Evolutionary conservation across 2,113 vertebrate genomes (phyloP).

Genomic region (Protobothrops flavoviridis): DNA sequence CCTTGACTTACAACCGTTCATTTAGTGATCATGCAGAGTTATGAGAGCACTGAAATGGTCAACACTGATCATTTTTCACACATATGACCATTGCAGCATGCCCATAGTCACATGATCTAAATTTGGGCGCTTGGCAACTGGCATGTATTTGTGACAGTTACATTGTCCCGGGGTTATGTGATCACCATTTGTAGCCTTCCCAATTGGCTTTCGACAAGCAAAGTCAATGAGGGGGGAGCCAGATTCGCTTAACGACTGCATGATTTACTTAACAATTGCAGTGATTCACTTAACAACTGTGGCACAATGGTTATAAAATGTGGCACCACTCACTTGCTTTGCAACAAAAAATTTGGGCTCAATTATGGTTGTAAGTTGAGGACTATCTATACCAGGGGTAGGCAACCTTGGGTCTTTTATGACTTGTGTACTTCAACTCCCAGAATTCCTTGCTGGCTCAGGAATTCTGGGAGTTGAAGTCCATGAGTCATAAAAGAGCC

Average conservation of each 20-base stretch:
- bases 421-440: no score
- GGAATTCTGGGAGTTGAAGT: no score
- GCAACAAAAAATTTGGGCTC: not conserved
- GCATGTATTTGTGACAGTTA: not conserved
- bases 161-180: not conserved
- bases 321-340: not conserved
- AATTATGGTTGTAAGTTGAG: not conserved
- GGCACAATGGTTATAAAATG: not conserved
- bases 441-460: no score
- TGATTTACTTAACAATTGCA: not conserved
- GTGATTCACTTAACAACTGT: not conserved
- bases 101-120: no score
- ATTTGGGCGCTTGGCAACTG: no score
- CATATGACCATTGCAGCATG: no score
- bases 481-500: no score
- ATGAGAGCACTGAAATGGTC: no score
- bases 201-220: not conserved
- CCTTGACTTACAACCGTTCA: no score
- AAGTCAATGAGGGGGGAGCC: not conserved
- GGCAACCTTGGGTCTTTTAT: no score
- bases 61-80: no score
- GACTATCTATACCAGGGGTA: not conserved
- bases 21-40: no score
- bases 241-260: not conserved
- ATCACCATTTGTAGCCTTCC: not conserved